Evolutionary conservation across 2,888 invertebrate genomes (phyloP), one percentile per base, ranked within the genome.

Genomic region (Lepidochrysops patricia): DNA sequence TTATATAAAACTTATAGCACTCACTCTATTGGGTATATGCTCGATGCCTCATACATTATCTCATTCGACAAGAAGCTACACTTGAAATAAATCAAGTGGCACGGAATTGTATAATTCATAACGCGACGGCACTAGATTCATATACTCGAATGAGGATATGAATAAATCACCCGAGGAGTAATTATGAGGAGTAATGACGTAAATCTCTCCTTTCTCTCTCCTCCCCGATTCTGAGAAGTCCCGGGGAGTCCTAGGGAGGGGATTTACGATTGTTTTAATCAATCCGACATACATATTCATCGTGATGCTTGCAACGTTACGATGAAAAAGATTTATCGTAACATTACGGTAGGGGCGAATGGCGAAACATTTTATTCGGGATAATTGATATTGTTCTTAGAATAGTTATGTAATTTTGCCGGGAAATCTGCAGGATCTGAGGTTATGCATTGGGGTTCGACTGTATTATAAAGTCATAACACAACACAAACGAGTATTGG

Each of bases 181-280:
- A 54, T 54, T 54, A 54, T 54, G 54, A 54, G 29, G 32, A 54
- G 54, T 54, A 54, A 54, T 32, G 54, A 54, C 54, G 29, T 43
- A 43, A 43, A 43, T 43, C 43, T 43, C 43, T 43, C 9, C 29
- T 29, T 19, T 9, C 43, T 43, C 43, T 43, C 43, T 43, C 9
- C 29, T 29, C 43, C 19, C 43, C 43, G 19, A 43, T 43, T 12
- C 43, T 19, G 43, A 19, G 19, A 43, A 43, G 43, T 19, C 19
- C 43, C 43, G 19, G 43, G 19, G 43, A 43, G 43, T 5, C 35
- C 35, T 13, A 2, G 35, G 13, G 13, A 35, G 35, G 19, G 12
- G 9, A 19, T 43, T 43, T 43, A 43, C 43, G 43, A 43, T 43
- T 43, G 43, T 43, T 43, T 43, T 43, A 43, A 43, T 43, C 43